Evolutionary conservation across 2,797 vertebrate species (phyloP).

Genomic region (Emys orbicularis): DNA sequence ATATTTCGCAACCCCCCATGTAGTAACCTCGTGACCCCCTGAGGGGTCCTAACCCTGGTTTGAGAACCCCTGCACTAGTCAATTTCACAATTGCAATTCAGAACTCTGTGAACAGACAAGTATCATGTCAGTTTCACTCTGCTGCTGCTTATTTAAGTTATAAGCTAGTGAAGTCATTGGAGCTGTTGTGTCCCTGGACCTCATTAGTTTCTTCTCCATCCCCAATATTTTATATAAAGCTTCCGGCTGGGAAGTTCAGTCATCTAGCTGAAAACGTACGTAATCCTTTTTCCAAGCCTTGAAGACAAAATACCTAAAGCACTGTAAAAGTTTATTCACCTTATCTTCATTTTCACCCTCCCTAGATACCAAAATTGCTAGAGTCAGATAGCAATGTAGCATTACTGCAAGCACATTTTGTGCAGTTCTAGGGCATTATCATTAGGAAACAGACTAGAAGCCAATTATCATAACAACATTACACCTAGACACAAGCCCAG

Average conservation of each 20-base stretch:
- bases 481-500: constrained; percentile 1
- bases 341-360: neutral
- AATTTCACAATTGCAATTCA: neutral
- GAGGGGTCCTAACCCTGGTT: too few relatives aligned
- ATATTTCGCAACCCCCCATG: too few relatives aligned
- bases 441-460: neutral
- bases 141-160: neutral
- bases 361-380: neutral
- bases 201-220: neutral
- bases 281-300: neutral
- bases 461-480: neutral
- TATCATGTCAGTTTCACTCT: rapidly evolving
- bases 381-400: neutral
- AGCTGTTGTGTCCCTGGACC: neutral
- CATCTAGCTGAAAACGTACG: neutral
- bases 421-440: rapidly evolving
- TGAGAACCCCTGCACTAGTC: neutral
- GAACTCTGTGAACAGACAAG: neutral
- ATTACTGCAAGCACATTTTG: neutral
- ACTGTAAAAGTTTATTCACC: rapidly evolving
- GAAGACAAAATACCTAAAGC: neutral
- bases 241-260: constrained; percentile 14
- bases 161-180: rapidly evolving
- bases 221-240: neutral
- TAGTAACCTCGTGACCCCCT: too few relatives aligned